phyloP scores from a whole-genome alignment of 2,797 vertebrate genomes.

The Rhinophrynus dorsalis region DNA sequence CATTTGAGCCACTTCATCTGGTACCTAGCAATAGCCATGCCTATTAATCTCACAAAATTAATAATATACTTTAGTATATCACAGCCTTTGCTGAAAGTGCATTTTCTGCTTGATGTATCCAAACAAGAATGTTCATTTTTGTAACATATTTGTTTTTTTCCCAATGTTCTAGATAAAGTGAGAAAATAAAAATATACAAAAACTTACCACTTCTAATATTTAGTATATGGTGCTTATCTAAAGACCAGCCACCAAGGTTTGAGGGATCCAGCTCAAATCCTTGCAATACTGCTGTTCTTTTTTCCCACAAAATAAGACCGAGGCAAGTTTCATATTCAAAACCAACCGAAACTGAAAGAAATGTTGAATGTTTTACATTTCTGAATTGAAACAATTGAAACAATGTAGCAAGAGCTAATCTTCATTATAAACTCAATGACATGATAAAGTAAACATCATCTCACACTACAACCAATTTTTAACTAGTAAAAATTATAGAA shows the following conservation, averaged over 20 bases:
- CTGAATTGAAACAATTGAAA: background rate
- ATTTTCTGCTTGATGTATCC: too few relatives aligned
- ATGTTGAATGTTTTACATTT: background rate
- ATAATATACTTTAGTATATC: too few relatives aligned
- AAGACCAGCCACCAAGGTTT: conserved; percentile 92
- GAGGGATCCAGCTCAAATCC: conserved; percentile 96
- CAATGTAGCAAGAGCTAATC: background rate
- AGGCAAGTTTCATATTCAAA: conserved; percentile 97
- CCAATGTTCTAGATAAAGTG: too few relatives aligned
- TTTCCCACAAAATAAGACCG: conserved; percentile 96
- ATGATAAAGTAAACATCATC: conserved; percentile 16
- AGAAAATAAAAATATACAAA: too few relatives aligned
- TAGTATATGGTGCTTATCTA: conserved; percentile 94
- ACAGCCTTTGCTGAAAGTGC: too few relatives aligned
- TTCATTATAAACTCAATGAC: conserved; percentile 15
- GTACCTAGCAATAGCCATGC: too few relatives aligned
- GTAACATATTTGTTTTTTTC: too few relatives aligned
- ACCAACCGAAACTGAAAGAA: conserved; percentile 83
- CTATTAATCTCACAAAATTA: too few relatives aligned
- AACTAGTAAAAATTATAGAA: conserved; percentile 20
- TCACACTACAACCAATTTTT: background rate
- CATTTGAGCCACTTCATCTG: too few relatives aligned
- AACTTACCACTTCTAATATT: conserved; percentile 91
- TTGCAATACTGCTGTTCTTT: conserved; percentile 89
- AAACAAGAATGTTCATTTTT: too few relatives aligned